Evolutionary conservation across 1,140 invertebrate genomes (phyloP).

Genomic region (Radopholus similis): DNA sequence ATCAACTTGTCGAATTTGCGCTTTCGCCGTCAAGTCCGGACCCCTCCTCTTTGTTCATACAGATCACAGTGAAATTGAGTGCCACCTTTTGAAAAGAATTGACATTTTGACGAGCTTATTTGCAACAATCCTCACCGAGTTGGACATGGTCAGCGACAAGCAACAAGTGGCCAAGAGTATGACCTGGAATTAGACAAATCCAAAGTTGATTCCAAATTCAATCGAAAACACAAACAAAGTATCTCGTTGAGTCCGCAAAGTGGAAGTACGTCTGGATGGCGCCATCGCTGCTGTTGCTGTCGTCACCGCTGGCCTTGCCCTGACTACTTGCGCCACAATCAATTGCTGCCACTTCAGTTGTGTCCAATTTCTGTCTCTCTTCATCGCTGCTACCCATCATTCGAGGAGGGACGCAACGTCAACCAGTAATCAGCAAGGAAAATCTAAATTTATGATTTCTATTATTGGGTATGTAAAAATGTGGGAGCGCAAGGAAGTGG

Average conservation of each 20-base stretch:
- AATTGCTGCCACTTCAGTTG: no score
- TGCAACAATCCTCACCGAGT: no score
- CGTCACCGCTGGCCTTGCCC: background rate
- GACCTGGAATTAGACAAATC: constrained; percentile 17
- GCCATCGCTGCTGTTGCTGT: background rate
- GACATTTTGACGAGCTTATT: no score
- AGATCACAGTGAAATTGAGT: constrained; percentile 48
- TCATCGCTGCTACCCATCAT: no score
- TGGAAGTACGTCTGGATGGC: background rate
- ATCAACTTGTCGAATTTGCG: background rate
- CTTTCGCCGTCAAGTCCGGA: background rate
- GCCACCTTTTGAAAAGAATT: no score
- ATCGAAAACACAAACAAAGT: constrained; percentile 2
- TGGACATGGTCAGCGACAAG: constrained; percentile 35
- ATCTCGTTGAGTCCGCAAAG: constrained; percentile 25
- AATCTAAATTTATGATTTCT: no score
- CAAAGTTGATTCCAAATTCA: background rate
- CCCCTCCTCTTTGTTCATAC: constrained; percentile 27
- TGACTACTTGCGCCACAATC: no score
- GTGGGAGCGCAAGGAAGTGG: no score
- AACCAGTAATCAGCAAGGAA: no score
- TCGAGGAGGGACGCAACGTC: no score
- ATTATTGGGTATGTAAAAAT: no score
- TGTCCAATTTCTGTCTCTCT: no score
- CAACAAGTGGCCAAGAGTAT: constrained; percentile 31